Base-by-base conservation (phyloP, 2,888 invertebrate genomes). In the Leptopilina syphax region DNA sequence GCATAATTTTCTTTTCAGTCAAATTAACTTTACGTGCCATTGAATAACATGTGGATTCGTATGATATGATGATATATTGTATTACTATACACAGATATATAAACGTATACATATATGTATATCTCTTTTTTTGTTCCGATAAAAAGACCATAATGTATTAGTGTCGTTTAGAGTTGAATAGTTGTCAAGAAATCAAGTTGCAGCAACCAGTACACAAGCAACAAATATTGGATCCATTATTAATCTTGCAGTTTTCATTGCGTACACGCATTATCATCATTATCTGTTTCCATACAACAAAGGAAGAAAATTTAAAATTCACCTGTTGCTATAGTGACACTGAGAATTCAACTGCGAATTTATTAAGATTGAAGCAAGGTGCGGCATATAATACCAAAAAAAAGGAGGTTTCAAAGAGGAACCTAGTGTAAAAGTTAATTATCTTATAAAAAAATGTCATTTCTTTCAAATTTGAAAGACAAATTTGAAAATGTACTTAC, bases 401-500 rank as follows among this genome's bases (percentile, higher is more conserved):
- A 5, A 10, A 3, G 24, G 24, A 13, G 27, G 34, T 65, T 34
- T 65, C 27, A 27, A 68, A 57, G 47, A 67, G 10, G 8, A 34
- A 54, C 9, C 3, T 68, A 50, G 44, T 44, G 1, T 68, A n/a
- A n/a, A n/a, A n/a, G n/a, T n/a, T 63, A 2, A n/a, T 9, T 24
- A 7, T 18, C n/a, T 24, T 63, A 12, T 60, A 8, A 8, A 73
- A 18, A 57, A 34, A 73, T 73, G 70, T 57, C 70, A 73, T 27
- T 73, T n/a, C 3, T 57, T 3, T 57, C 70, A 13, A 54, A 73
- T 73, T 12, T 73, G 6, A n/a, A 73, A 8, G 70, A 73, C 8
- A 57, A 3, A 73, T 57, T 57, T 9, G 34, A 73, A 34, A 73
- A 73, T 57, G 13, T 54, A 73, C 73, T 73, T 5, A 73, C 73